Percentiles rank a stretch among this genome's conserved stretches.
Evolutionary conservation across 2,113 vertebrate species (phyloP).

Genomic region (Colinus virginianus): DNA sequence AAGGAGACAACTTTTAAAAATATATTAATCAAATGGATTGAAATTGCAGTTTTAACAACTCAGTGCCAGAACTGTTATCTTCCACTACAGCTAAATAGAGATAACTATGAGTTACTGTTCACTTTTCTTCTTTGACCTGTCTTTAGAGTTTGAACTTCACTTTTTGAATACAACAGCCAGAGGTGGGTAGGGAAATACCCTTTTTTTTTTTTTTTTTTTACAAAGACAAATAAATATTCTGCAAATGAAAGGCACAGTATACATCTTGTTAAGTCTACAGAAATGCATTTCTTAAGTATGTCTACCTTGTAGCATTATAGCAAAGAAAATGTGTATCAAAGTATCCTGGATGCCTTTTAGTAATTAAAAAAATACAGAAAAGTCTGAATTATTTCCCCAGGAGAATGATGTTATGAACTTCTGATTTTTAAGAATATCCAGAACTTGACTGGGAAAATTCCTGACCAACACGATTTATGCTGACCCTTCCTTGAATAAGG

Average conservation of each 20-base stretch:
- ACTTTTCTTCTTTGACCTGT: not conserved
- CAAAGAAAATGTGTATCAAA: not conserved
- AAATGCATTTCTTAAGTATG: not conserved
- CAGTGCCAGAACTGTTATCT: not conserved
- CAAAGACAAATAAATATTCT: not conserved
- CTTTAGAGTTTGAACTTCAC: not conserved
- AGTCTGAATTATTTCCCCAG: not conserved
- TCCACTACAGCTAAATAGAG: not conserved
- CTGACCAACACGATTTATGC: not conserved
- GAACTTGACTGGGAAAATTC: not conserved
- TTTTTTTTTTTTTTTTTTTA: slow-evolving; percentile 10
- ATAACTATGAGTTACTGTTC: not conserved
- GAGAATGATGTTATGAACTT: not conserved
- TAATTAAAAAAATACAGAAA: not conserved
- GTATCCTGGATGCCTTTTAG: not conserved
- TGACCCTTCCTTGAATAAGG: not conserved
- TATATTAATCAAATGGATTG: not conserved
- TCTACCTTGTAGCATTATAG: not conserved
- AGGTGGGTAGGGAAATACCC: not conserved
- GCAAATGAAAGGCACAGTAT: not conserved
- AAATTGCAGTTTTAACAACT: not conserved
- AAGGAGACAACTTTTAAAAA: not conserved
- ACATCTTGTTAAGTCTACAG: not conserved
- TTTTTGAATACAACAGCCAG: not conserved
- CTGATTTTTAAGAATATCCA: not conserved